A percentile compares a stretch with the other conserved stretches of the same genome.
Evolutionary conservation across 2,797 vertebrate genomes (phyloP).

Genomic region (Melopsittacus undulatus): DNA sequence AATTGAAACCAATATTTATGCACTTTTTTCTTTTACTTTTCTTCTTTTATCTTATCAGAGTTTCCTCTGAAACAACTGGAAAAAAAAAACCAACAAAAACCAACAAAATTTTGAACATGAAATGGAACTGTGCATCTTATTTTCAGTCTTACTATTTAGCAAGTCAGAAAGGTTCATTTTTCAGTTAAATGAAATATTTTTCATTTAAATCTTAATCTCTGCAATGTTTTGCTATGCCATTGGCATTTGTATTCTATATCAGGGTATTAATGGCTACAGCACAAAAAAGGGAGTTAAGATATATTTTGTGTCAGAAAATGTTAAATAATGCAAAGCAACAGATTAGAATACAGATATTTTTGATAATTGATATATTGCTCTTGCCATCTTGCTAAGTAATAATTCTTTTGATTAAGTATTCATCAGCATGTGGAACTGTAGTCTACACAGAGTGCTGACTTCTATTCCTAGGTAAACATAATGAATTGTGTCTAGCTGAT

Average conservation of each 20-base stretch:
- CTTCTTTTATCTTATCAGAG: neutral
- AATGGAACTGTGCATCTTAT: neutral
- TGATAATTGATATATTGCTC: slow-evolving; percentile 56
- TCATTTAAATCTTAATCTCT: slow-evolving; percentile 49
- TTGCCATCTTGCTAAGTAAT: neutral
- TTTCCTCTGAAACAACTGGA: neutral
- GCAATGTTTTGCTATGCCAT: slow-evolving; percentile 40
- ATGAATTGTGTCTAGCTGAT: neutral
- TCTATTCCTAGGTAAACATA: neutral
- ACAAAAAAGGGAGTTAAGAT: slow-evolving; percentile 26
- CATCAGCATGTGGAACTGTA: neutral
- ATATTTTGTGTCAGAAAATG: slow-evolving; percentile 57
- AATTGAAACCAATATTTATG: neutral
- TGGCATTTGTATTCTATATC: slow-evolving; percentile 24
- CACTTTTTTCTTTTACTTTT: neutral
- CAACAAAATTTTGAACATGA: neutral
- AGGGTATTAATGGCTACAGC: slow-evolving; percentile 19
- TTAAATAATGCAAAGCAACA: slow-evolving; percentile 54
- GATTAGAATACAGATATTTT: slow-evolving; percentile 56
- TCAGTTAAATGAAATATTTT: slow-evolving; percentile 26
- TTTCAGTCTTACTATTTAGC: neutral
- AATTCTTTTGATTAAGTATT: slow-evolving; percentile 37
- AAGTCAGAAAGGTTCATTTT: neutral
- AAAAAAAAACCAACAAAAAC: neutral
- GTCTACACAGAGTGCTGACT: neutral